phyloP scores from a whole-genome alignment of 1,140 invertebrate genomes.

The Sitobion miscanthi region DNA sequence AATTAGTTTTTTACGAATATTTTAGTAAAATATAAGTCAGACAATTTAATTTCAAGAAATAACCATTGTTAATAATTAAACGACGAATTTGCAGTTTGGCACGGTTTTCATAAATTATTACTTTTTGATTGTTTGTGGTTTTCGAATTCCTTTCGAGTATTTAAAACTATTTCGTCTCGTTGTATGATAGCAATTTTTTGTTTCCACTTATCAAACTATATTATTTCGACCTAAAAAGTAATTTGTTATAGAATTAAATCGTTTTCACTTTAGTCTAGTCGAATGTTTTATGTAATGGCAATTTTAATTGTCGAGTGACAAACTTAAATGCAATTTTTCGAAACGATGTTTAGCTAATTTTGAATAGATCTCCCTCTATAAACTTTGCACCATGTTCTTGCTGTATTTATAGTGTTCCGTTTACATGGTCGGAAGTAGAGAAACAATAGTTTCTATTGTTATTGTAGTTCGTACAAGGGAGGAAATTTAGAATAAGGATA shows the following conservation, averaged over 20 bases:
- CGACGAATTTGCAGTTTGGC: background rate
- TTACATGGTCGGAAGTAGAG: slow-evolving; percentile 27
- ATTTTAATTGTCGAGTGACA: background rate
- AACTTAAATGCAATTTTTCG: background rate
- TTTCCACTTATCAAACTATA: no score
- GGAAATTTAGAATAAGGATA: background rate
- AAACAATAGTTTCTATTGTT: slow-evolving; percentile 43
- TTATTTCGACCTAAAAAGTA: background rate
- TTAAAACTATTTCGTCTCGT: background rate
- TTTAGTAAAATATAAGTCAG: background rate
- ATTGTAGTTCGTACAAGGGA: slow-evolving; percentile 8
- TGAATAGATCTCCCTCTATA: background rate
- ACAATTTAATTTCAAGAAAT: background rate
- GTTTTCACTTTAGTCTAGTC: background rate
- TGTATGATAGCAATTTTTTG: background rate
- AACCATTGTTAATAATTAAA: background rate
- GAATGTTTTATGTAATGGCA: background rate
- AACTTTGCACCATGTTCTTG: background rate
- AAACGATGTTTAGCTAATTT: background rate
- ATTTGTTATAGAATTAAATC: background rate
- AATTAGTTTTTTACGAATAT: background rate
- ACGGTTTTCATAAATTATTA: background rate
- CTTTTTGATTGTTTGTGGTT: background rate
- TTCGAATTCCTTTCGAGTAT: background rate
- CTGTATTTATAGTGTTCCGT: background rate